Evolutionary conservation across 2,113 vertebrate species (phyloP), one percentile per base, ranked within the genome.

Genomic region (Pelvicachromis taeniatus): DNA sequence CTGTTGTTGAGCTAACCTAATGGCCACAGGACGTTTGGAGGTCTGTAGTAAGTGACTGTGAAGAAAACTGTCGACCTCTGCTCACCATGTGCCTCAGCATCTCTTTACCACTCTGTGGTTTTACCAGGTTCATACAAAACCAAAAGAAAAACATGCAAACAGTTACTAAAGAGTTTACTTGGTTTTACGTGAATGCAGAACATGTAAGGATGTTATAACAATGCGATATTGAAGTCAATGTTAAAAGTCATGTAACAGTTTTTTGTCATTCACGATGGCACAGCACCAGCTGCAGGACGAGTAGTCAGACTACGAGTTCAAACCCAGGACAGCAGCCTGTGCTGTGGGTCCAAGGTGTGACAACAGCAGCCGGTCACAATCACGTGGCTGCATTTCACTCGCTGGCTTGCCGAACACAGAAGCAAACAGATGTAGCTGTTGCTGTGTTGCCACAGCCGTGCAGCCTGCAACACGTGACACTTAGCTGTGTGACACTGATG

Each of bases 121-220:
- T 38, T 63, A 38, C 0, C 10, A 35, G 33, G 21, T 26, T 42
- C 38, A 68, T 45, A 38, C 63, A 68, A 68, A 1, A 2, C 38
- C 63, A 68, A 45, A 16, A 21, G 13, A 16, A 40, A 21, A n/a
- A 3, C 14, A 23, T 9, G 1, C 63, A 40, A 68, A 40, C 63
- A 42, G 63, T 4, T 68, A 40, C 42, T 42, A 68, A 68, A 9
- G n/a, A 68, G 26, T 26, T 26, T 26, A 26, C 26, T 26, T 26
- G 26, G 63, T 23, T 1, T 68, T 68, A 42, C 63, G 26, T 68
- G 1, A 7, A 68, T 31, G 31, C 35, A 63, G 59, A 63, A 38
- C 59, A 38, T 63, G 59, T 63, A n/a, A 38, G 59, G 59, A 63
- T 63, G 33, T 63, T 68, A 9, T 68, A 26, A 21, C 13, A 68